phyloP scores from a whole-genome alignment of 1,140 invertebrate genomes.

The Halictus rubicundus region DNA sequence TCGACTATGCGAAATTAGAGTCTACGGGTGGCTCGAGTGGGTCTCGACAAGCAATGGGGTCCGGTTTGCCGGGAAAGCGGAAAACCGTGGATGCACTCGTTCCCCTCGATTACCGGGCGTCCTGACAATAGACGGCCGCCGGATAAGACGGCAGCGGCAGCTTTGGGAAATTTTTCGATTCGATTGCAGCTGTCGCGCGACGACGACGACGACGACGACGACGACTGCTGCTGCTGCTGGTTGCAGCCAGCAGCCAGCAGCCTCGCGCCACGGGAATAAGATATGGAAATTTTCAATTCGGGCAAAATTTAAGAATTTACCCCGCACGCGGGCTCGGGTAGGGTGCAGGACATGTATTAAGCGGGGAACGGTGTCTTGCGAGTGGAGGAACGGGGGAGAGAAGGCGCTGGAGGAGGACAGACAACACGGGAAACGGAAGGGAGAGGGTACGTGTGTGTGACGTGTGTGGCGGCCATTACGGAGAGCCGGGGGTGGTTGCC shows the following conservation, averaged over 20 bases:
- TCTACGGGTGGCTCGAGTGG: not conserved
- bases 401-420: slow-evolving; percentile 15
- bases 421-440: slow-evolving; percentile 41
- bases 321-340: slow-evolving; percentile 59
- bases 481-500: slow-evolving; percentile 76
- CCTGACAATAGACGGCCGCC: slow-evolving; percentile 28
- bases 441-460: slow-evolving; percentile 74
- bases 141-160: slow-evolving; percentile 39
- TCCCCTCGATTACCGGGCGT: slow-evolving; percentile 32
- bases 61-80: not conserved
- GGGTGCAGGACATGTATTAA: slow-evolving; percentile 71
- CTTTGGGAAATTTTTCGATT: slow-evolving; percentile 64
- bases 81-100: slow-evolving; percentile 22
- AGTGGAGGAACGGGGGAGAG: slow-evolving; percentile 31
- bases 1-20: not conserved
- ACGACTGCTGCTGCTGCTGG: slow-evolving; percentile 39
- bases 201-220: slow-evolving; percentile 13
- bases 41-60: not conserved
- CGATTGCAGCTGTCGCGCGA: slow-evolving; percentile 64
- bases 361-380: slow-evolving; percentile 48
- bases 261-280: slow-evolving; percentile 66
- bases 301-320: slow-evolving; percentile 77
- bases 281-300: slow-evolving; percentile 78
- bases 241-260: slow-evolving; percentile 47
- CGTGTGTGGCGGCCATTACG: slow-evolving; percentile 80